Percentiles rank a stretch among this genome's conserved stretches.
These are phyloP conservation scores for Mesorhabditis belari DNA, from an alignment of 2,888 invertebrate species.

Conservation along the genomic window DNA sequence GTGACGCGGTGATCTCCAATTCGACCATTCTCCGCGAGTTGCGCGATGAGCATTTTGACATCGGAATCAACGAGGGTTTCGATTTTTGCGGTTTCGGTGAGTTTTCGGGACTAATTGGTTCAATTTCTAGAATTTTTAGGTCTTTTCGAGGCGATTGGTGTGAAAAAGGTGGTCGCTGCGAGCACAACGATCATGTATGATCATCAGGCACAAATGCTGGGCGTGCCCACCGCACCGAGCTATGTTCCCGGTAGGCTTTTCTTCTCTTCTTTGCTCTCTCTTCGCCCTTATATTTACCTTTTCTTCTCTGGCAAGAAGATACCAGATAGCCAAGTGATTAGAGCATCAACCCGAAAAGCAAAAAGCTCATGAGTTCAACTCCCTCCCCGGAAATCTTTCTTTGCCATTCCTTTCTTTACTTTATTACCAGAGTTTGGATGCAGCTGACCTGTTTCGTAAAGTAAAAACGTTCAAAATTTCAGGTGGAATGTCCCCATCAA, in stretches of 20 bases:
- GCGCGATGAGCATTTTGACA: constrained; percentile 9
- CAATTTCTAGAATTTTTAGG: too few relatives aligned
- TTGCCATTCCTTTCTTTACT: background rate
- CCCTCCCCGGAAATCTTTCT: background rate
- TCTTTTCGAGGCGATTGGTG: background rate
- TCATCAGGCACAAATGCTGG: background rate
- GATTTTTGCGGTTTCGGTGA: constrained; percentile 9
- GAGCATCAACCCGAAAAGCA: too few relatives aligned
- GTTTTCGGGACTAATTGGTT: too few relatives aligned
- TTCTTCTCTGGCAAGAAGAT: too few relatives aligned
- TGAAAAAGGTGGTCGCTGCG: background rate
- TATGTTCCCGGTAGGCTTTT: background rate
- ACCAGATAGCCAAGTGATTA: too few relatives aligned
- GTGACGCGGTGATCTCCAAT: background rate
- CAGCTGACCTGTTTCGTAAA: too few relatives aligned
- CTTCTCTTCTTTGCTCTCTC: too few relatives aligned
- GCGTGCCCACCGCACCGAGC: background rate
- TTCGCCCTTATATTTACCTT: too few relatives aligned
- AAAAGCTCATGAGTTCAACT: too few relatives aligned
- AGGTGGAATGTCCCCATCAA: background rate
- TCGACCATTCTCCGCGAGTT: constrained; percentile 1
- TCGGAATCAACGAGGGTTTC: constrained; percentile 9
- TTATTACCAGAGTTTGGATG: too few relatives aligned
- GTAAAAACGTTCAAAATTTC: too few relatives aligned
- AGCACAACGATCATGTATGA: background rate